These are phyloP conservation scores for Bovichtus diacanthus DNA, from an alignment of 2,797 vertebrate genomes.

Conservation along the genomic window DNA sequence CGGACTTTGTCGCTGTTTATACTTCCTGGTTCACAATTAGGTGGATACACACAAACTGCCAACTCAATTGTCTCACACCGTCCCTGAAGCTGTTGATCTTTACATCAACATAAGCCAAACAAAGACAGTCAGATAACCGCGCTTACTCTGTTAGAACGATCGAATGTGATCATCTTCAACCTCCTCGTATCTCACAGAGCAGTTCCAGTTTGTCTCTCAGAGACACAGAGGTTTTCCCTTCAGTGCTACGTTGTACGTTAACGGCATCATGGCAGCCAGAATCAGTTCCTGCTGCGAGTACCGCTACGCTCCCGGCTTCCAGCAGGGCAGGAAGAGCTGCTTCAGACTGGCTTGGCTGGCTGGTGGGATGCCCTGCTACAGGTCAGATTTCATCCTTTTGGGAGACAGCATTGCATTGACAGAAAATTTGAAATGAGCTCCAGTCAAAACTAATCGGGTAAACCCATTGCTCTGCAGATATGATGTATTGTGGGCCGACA, in stretches of 20 bases:
- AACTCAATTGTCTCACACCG: background rate
- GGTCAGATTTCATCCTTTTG: constrained; percentile 67
- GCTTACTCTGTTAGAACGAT: background rate
- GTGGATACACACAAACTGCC: background rate
- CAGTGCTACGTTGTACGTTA: constrained; percentile 84
- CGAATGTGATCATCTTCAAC: background rate
- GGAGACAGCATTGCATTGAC: background rate
- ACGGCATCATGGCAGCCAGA: constrained; percentile 81
- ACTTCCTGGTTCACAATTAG: too few species aligned
- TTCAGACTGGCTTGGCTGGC: constrained; percentile 83
- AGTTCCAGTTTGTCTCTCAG: constrained; percentile 86
- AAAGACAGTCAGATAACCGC: background rate
- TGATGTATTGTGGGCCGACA: constrained; percentile 16
- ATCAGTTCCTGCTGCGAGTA: constrained; percentile 90
- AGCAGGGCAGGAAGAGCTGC: constrained; percentile 85
- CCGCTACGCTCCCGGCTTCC: constrained; percentile 85
- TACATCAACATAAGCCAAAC: background rate
- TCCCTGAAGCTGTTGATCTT: background rate
- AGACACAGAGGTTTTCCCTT: constrained; percentile 87
- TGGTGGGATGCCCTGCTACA: constrained; percentile 87
- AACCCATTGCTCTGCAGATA: constrained; percentile 21
- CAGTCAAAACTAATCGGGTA: constrained; percentile 24
- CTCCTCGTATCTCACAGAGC: constrained; percentile 69
- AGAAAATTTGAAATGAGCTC: constrained; percentile 42
- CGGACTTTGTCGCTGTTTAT: too few species aligned